Evolutionary conservation across 2,797 vertebrate species (phyloP).

Genomic region (Sebastes cheni): DNA sequence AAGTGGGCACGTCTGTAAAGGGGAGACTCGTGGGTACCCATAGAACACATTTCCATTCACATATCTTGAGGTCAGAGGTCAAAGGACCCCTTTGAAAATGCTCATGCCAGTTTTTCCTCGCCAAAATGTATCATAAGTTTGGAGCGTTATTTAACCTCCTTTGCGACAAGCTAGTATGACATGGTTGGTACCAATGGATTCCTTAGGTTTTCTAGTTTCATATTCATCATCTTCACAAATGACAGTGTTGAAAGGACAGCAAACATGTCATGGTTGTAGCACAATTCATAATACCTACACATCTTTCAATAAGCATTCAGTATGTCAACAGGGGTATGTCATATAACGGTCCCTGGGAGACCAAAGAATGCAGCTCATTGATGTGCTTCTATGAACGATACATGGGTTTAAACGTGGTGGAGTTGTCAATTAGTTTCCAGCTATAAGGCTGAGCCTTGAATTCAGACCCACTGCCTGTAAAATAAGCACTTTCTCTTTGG

Average conservation of each 20-base stretch:
- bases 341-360: not conserved
- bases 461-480: not conserved
- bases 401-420: not conserved
- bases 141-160: too few species aligned
- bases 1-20: too few species aligned
- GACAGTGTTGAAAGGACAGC: not conserved
- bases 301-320: not conserved
- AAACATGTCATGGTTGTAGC: not conserved
- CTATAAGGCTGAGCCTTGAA: not conserved
- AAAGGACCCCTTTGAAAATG: too few species aligned
- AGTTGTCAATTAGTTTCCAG: slow-evolving; percentile 8
- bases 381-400: slow-evolving; percentile 1
- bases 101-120: accelerated
- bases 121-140: accelerated
- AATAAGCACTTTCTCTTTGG: not conserved
- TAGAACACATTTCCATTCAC: too few species aligned
- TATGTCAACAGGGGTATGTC: not conserved
- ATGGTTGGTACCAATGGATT: too few species aligned
- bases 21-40: too few species aligned
- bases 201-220: too few species aligned
- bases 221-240: not conserved
- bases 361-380: not conserved
- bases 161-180: too few species aligned
- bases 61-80: too few species aligned
- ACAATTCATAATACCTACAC: not conserved